Conservation (phyloP, 1,140 invertebrate species). For the Pseudachorutes palmiensis region DNA sequence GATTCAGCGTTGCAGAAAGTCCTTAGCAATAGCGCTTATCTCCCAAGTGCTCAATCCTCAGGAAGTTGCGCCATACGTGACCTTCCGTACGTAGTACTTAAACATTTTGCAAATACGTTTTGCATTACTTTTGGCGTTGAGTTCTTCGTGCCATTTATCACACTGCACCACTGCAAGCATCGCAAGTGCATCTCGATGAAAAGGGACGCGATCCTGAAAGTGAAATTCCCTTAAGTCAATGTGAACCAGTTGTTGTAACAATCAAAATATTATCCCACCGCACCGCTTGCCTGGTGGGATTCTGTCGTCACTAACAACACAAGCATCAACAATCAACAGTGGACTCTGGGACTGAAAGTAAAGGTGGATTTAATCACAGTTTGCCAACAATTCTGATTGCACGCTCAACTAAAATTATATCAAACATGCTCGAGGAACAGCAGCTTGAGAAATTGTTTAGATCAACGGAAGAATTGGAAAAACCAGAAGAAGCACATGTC, state of each 20-base stretch:
- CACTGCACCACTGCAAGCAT: too few relatives aligned
- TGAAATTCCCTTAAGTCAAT: neutral
- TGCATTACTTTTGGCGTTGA: neutral
- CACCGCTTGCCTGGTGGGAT: neutral
- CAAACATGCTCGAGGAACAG: constrained; percentile 16
- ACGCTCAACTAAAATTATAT: constrained; percentile 2
- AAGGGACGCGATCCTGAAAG: too few relatives aligned
- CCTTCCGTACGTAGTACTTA: neutral
- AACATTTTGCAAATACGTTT: neutral
- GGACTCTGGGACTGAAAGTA: neutral
- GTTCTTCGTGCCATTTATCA: too few relatives aligned
- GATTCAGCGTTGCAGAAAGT: neutral
- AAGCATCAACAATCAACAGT: neutral
- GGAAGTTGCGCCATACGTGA: neutral
- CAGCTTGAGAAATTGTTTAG: constrained; percentile 16
- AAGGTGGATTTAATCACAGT: neutral
- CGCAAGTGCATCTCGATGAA: too few relatives aligned
- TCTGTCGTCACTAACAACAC: neutral
- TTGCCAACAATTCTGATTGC: too few relatives aligned
- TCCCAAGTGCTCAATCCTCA: neutral
- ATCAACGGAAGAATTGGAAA: constrained; percentile 17
- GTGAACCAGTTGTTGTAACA: neutral
- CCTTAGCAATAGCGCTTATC: neutral
- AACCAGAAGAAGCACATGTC: constrained; percentile 16
- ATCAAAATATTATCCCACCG: neutral